phyloP scores from a whole-genome alignment of 2,888 invertebrate species.

The Phyllotreta cruciferae region DNA sequence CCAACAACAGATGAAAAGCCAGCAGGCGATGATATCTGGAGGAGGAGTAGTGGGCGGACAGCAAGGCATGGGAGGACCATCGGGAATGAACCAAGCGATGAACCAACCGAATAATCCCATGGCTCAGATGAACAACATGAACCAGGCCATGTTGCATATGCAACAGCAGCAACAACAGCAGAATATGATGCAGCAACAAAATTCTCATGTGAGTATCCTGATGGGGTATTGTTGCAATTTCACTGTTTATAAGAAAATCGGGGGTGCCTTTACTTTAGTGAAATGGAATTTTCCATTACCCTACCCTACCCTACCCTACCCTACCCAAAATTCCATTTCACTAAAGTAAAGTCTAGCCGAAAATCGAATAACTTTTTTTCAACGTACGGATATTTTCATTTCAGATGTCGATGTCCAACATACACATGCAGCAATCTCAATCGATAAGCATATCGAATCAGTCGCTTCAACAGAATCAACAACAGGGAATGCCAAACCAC shows the following conservation, averaged over 20 bases:
- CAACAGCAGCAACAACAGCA: slow-evolving; percentile 61
- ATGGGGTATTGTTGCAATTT: slow-evolving; percentile 3
- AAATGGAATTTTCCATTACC: too few relatives aligned
- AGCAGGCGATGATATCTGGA: slow-evolving; percentile 56
- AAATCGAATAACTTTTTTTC: too few relatives aligned
- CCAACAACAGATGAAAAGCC: slow-evolving; percentile 61
- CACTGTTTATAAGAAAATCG: too few relatives aligned
- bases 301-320: too few relatives aligned
- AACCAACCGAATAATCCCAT: too few relatives aligned
- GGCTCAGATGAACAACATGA: slow-evolving; percentile 50
- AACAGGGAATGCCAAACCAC: slow-evolving; percentile 26
- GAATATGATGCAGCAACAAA: slow-evolving; percentile 61
- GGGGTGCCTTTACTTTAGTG: too few relatives aligned
- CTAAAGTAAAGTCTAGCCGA: too few relatives aligned
- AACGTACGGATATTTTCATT: slow-evolving; percentile 34
- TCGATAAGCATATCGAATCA: slow-evolving; percentile 66
- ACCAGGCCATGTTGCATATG: slow-evolving; percentile 63
- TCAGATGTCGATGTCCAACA: slow-evolving; percentile 67
- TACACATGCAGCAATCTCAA: slow-evolving; percentile 76
- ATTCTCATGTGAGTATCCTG: slow-evolving; percentile 55
- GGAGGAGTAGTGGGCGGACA: slow-evolving; percentile 38
- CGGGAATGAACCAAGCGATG: slow-evolving; percentile 16
- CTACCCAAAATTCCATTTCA: too few relatives aligned
- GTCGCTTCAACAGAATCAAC: slow-evolving; percentile 45
- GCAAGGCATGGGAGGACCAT: slow-evolving; percentile 17